Base-by-base conservation (phyloP, 1,140 invertebrate genomes). In the Bombus superbus region DNA sequence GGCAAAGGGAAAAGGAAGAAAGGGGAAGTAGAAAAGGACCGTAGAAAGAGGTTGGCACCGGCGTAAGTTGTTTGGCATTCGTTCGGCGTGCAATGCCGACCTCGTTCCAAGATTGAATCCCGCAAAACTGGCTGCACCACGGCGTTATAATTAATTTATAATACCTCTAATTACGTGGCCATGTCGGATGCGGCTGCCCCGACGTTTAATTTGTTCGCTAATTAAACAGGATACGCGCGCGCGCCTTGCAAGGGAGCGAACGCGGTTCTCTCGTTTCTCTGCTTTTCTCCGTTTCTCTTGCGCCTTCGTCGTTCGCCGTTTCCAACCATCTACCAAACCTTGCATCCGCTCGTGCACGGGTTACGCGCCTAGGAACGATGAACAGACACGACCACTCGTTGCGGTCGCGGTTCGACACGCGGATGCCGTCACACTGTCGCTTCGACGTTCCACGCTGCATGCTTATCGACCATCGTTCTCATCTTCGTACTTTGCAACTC, bases 101-200 rank as follows among this genome's bases (percentile, higher is more conserved):
- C 86, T 85, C 91, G 91, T 93, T 92, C 86, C 89, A 89, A 92
- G 92, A 93, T 94, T 93, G 91, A 92, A 93, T 93, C 85, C 90
- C 89, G 75, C 91, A 91, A 92, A 92, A 93, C 90, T 93, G 86
- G 85, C 86, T 84, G 71, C 64, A 64, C 85, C 85, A 59, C 85
- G 81, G 59, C 77, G 87, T 91, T 92, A 92, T 93, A 93, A 93
- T 94, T 94, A 93, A 93, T 94, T 93, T 92, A 93, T 93, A 93
- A 94, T 93, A 92, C 93, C 92, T 90, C 91, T 93, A 94, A 93
- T 92, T 93, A 91, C 92, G 85, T 72, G 82, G 78, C 86, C 89
- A 88, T 90, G 93, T 90, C 87, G 89, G 89, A 93, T 88, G 91
- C 88, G 87, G 85, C 83, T 81, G 91, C 90, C 78, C 81, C 72